Evolutionary conservation across 2,888 invertebrate genomes (phyloP), one percentile per base, ranked within the genome.

Genomic region (Dynastes maya): DNA sequence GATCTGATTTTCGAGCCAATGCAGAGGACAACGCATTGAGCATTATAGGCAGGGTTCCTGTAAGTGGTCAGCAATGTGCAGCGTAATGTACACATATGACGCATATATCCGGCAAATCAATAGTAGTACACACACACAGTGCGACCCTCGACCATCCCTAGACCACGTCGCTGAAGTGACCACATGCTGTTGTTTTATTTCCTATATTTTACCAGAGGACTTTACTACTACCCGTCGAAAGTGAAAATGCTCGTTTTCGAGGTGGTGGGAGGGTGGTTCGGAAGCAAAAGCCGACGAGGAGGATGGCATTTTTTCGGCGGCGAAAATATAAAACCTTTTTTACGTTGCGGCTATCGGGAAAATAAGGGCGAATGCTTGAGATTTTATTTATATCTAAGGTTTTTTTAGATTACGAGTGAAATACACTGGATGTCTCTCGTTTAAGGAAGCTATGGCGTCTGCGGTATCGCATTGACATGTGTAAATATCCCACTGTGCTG

Each of bases 21-120:
- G 64, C 37, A 29, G 13, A 29, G 37, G 11, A 37, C 32, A 82
- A 82, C 81, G 80, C 79, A 82, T 81, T 8, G 37, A 79, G 80
- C 32, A 32, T 37, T 64, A 78, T 80, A 80, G 81, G 79, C 80
- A 80, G 81, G 80, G 80, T 77, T 68, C 80, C 67, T 45, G 80
- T 78, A 76, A 67, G 74, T 81, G 83, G 81, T 82, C 81, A 81
- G 82, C 83, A 81, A 81, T 82, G 82, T 83, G 84, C 84, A 84
- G 82, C 84, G 85, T 86, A 86, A 86, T 86, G 84, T 85, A 86
- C 86, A 86, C 86, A 86, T 85, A 85, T 86, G 86, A 85, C 85
- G 85, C 83, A 85, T 87, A 45, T 67, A 87, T 87, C 85, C 85
- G 84, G 86, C 86, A 86, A 87, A 88, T 88, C 87, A 87, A 88